Conservation (phyloP, 2,888 invertebrate genomes). For the Limnephilus auricula region DNA sequence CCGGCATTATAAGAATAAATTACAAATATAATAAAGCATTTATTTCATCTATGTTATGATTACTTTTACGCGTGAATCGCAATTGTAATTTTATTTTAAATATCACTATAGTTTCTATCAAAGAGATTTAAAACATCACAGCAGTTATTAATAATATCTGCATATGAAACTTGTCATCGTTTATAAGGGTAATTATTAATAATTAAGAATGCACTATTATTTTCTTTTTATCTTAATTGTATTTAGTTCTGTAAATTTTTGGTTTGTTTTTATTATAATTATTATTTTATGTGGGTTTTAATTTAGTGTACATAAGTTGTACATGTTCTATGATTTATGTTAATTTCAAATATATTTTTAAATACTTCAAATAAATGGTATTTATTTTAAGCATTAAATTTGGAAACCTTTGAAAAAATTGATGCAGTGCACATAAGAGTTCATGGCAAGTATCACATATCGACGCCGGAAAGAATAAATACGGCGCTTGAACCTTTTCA, state of each 20-base stretch:
- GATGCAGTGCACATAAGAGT: neutral
- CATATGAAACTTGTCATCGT: neutral
- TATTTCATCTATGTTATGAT: neutral
- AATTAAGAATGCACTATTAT: neutral
- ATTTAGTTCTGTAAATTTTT: neutral
- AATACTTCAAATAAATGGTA: neutral
- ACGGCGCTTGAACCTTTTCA: too few species aligned
- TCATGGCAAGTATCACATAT: too few species aligned
- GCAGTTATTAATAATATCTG: neutral
- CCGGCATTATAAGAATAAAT: neutral
- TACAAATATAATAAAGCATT: neutral
- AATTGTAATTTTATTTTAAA: neutral
- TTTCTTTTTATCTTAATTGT: neutral
- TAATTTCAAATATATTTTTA: slow-evolving; percentile 2
- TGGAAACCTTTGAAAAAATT: neutral
- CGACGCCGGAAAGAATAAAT: too few species aligned
- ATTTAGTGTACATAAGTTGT: neutral
- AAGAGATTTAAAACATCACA: neutral
- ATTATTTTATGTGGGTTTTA: neutral
- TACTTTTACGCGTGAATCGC: neutral
- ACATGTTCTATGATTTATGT: neutral
- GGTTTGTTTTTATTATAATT: neutral
- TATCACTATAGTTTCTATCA: neutral
- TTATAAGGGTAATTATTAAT: neutral
- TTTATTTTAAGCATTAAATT: neutral